Evolutionary conservation across 2,113 vertebrate species (phyloP).

Genomic region (Sceloporus undulatus): DNA sequence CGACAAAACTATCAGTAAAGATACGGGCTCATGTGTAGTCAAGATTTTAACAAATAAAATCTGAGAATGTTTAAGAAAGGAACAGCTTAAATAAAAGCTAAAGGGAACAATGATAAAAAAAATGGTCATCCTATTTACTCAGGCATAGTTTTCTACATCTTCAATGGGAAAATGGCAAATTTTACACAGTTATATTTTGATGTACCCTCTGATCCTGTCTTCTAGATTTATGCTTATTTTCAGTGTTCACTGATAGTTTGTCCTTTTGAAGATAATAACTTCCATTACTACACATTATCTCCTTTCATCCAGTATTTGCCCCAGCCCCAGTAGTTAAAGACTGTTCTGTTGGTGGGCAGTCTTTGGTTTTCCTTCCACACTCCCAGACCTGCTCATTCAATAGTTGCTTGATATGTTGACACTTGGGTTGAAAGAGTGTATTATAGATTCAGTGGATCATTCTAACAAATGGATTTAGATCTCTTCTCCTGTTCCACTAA

Average conservation of each 20-base stretch:
- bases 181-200: neutral
- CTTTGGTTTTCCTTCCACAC: no score
- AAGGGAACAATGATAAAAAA: neutral
- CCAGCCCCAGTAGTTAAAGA: neutral
- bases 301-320: neutral
- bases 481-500: no score
- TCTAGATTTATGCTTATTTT: conserved; percentile 29
- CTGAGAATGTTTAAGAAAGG: neutral
- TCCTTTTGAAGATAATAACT: conserved; percentile 6
- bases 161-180: neutral
- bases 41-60: neutral
- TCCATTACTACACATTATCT: neutral
- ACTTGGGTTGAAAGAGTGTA: no score
- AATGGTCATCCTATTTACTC: neutral
- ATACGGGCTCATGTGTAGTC: neutral
- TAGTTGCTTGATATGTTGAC: no score
- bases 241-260: neutral
- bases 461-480: no score
- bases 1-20: conserved; percentile 9
- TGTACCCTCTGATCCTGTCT: conserved; percentile 8
- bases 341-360: neutral
- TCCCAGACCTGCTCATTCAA: no score
- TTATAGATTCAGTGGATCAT: no score
- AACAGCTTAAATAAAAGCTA: no score
- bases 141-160: neutral